Percentiles rank a stretch among this genome's conserved stretches.
These are phyloP conservation scores for Drosophila quadrilineata DNA, from an alignment of 1,140 invertebrate species.

Conservation along the genomic window DNA sequence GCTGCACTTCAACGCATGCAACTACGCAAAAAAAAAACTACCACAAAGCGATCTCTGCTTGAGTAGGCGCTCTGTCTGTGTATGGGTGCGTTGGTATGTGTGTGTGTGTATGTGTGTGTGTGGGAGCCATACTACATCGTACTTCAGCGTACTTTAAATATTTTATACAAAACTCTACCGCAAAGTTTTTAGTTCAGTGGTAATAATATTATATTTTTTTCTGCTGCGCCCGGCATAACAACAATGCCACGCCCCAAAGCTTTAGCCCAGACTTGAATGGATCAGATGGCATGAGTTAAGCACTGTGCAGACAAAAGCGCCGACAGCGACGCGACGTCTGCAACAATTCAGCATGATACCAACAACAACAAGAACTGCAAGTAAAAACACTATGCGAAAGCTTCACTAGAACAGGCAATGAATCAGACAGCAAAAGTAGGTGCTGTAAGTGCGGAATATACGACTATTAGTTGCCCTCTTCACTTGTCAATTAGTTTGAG, in stretches of 20 bases:
- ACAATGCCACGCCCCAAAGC: conserved; percentile 38
- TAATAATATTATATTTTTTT: conserved; percentile 10
- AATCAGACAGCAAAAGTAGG: conserved; percentile 48
- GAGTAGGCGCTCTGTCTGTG: too few species aligned
- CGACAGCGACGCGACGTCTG: conserved; percentile 61
- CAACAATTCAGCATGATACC: conserved; percentile 52
- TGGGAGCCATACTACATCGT: conserved; percentile 26
- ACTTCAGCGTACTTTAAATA: conserved; percentile 72
- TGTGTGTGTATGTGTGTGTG: conserved; percentile 23
- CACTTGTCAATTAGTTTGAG: background rate
- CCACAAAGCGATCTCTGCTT: conserved; percentile 13
- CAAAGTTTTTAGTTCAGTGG: conserved; percentile 48
- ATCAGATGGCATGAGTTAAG: conserved; percentile 62
- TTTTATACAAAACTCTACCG: conserved; percentile 64
- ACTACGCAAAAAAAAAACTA: conserved; percentile 23
- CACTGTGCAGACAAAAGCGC: conserved; percentile 65
- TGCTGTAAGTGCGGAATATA: background rate
- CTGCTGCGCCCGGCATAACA: conserved; percentile 48
- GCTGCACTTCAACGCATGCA: conserved; percentile 42
- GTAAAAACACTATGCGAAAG: conserved; percentile 45
- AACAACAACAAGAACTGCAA: conserved; percentile 32
- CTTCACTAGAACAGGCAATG: conserved; percentile 69
- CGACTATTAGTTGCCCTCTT: conserved; percentile 1
- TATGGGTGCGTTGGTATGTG: conserved; percentile 3
- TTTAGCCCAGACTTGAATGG: conserved; percentile 47